Percentiles rank a stretch among this genome's conserved stretches.
Conservation (phyloP, 2,888 invertebrate genomes). For the Parthenolecanium corni region DNA sequence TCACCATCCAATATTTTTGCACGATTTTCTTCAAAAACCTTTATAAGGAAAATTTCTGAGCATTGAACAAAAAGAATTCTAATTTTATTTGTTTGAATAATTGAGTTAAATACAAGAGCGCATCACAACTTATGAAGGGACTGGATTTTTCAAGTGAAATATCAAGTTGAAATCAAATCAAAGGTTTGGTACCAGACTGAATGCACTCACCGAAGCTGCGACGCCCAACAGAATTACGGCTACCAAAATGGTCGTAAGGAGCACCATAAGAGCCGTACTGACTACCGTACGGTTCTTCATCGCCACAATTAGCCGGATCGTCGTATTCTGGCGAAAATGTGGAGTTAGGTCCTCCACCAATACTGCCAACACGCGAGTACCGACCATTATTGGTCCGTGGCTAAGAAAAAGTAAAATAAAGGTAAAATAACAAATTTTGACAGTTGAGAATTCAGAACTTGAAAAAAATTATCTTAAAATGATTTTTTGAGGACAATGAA, state of each 20-base stretch:
- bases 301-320: conserved; percentile 84
- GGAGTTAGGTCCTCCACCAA: conserved; percentile 47
- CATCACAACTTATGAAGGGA: neutral
- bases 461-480: too few species aligned
- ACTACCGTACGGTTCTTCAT: conserved; percentile 83
- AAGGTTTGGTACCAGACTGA: too few species aligned
- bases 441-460: too few species aligned
- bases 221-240: conserved; percentile 49
- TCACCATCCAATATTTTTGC: too few species aligned
- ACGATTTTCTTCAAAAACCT: too few species aligned
- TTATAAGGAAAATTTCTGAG: too few species aligned
- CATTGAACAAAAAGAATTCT: neutral
- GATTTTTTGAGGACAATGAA: too few species aligned
- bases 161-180: too few species aligned
- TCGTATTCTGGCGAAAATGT: conserved; percentile 69
- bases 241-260: conserved; percentile 81
- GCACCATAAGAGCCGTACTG: conserved; percentile 71
- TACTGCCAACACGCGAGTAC: conserved; percentile 67
- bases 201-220: conserved; percentile 43
- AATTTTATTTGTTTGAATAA: too few species aligned
- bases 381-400: conserved; percentile 43
- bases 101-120: neutral
- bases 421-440: neutral
- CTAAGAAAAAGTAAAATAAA: conserved; percentile 33
- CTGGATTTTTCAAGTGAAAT: too few species aligned